Conservation (phyloP, 2,888 invertebrate species). For the Orgyia antiqua region DNA sequence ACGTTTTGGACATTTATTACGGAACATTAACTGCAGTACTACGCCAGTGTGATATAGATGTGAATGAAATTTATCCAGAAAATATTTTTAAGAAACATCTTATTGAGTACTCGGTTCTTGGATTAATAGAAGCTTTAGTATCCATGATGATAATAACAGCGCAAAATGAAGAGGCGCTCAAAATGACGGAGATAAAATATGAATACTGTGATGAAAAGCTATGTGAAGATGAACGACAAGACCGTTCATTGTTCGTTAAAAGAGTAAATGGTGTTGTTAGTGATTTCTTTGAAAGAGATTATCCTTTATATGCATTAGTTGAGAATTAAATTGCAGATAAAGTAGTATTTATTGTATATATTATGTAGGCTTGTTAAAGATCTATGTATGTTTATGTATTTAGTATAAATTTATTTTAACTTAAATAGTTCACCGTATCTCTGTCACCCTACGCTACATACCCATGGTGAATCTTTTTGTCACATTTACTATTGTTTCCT, state of each 20-base stretch:
- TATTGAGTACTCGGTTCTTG: conserved; percentile 47
- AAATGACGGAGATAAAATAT: conserved; percentile 54
- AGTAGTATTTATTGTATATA: no score
- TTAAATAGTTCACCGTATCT: no score
- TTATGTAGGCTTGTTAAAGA: no score
- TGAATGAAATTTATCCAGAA: conserved; percentile 43
- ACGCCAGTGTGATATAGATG: conserved; percentile 45
- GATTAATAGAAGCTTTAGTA: conserved; percentile 56
- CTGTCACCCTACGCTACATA: no score
- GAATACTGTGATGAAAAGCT: conserved; percentile 31
- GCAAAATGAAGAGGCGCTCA: conserved; percentile 45
- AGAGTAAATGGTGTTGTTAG: conserved; percentile 54
- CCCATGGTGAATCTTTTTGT: no score
- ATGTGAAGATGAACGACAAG: conserved; percentile 30
- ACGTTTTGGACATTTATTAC: conserved; percentile 47
- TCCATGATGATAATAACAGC: conserved; percentile 65
- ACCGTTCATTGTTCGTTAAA: conserved; percentile 37
- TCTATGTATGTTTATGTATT: no score
- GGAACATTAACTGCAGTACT: conserved; percentile 50
- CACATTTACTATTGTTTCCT: no score
- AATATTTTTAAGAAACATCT: conserved; percentile 45
- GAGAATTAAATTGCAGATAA: conserved; percentile 15
- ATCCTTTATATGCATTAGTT: conserved; percentile 39
- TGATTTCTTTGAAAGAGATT: conserved; percentile 48
- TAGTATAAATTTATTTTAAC: no score